Evolutionary conservation across 2,888 invertebrate genomes (phyloP).

Genomic region (Drosophila paranaensis): DNA sequence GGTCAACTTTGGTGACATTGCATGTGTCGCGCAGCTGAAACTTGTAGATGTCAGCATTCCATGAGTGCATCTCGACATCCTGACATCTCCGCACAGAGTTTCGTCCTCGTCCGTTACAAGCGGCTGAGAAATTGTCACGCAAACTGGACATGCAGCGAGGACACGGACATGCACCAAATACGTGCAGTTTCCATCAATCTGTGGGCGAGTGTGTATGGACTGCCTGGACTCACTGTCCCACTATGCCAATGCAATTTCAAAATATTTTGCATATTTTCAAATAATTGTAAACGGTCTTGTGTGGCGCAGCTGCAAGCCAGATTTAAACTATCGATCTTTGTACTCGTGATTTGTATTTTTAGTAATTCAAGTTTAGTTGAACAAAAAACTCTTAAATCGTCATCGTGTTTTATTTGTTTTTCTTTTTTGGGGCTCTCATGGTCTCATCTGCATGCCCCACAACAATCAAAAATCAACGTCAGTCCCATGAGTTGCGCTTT

Average conservation of each 20-base stretch:
- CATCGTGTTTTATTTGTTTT: neutral
- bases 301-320: constrained; percentile 19
- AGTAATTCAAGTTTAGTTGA: constrained; percentile 7
- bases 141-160: constrained; percentile 43
- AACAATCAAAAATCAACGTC: constrained; percentile 65
- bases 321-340: constrained; percentile 22
- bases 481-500: constrained; percentile 44
- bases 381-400: neutral
- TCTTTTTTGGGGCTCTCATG: neutral
- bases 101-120: neutral
- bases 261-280: constrained; percentile 62
- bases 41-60: constrained; percentile 22
- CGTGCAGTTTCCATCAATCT: constrained; percentile 10
- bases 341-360: constrained; percentile 1
- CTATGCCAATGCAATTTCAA: constrained; percentile 64
- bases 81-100: constrained; percentile 29
- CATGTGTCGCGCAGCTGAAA: constrained; percentile 4
- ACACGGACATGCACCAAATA: constrained; percentile 24
- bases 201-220: neutral
- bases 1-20: constrained; percentile 16
- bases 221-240: constrained; percentile 22
- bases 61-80: constrained; percentile 6
- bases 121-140: constrained; percentile 47
- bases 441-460: constrained; percentile 12
- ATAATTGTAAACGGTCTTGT: constrained; percentile 54